Percentiles rank a stretch among this genome's conserved stretches.
Conservation (phyloP, 2,797 vertebrate genomes). For the Aeoliscus strigatus region DNA sequence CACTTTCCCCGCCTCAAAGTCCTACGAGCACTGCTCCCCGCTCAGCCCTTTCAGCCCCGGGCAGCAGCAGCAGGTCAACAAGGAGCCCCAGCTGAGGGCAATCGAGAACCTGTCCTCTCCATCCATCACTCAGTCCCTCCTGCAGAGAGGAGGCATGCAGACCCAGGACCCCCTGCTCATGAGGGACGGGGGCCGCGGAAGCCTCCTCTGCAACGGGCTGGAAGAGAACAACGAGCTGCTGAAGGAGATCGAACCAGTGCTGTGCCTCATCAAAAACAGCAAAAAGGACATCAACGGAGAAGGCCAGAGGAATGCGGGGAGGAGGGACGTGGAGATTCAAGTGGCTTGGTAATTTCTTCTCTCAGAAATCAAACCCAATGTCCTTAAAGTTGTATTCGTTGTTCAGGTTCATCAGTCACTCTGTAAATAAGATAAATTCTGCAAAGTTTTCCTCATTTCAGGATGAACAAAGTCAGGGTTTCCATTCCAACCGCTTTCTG, state of each 20-base stretch:
- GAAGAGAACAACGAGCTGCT: slow-evolving; percentile 86
- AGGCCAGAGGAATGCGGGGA: slow-evolving; percentile 72
- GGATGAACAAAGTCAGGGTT: too few relatives aligned
- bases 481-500: too few relatives aligned
- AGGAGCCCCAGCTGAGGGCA: slow-evolving; percentile 75
- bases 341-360: slow-evolving; percentile 90
- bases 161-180: slow-evolving; percentile 68
- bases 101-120: slow-evolving; percentile 74
- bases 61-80: slow-evolving; percentile 65
- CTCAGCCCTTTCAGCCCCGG: slow-evolving; percentile 38
- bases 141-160: slow-evolving; percentile 60
- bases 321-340: slow-evolving; percentile 85
- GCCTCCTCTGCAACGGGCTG: slow-evolving; percentile 75
- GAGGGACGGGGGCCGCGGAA: slow-evolving; percentile 55
- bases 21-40: slow-evolving; percentile 77
- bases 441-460: too few relatives aligned
- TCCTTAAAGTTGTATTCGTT: too few relatives aligned
- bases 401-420: too few relatives aligned
- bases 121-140: slow-evolving; percentile 58
- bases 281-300: slow-evolving; percentile 77
- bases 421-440: too few relatives aligned
- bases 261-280: slow-evolving; percentile 83
- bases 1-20: slow-evolving; percentile 64
- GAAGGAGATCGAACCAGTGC: slow-evolving; percentile 90
- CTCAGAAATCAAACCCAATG: too few relatives aligned